Evolutionary conservation across 2,888 invertebrate genomes (phyloP).

Genomic region (Phymatocera aterrima): DNA sequence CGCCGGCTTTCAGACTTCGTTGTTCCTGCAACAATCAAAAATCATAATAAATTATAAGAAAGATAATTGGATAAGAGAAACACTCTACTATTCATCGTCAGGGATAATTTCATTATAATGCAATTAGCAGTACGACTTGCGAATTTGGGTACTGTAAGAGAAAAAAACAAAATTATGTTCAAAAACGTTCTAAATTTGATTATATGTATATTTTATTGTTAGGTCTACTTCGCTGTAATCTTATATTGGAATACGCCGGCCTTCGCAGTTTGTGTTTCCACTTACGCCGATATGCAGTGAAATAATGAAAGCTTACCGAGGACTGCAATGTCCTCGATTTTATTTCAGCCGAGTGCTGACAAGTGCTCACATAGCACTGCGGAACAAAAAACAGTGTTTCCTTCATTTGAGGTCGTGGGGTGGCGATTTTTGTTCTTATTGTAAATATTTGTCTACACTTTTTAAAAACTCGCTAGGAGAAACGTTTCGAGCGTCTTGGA

Average conservation of each 20-base stretch:
- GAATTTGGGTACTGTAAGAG: no score
- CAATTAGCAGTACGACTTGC: no score
- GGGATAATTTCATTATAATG: no score
- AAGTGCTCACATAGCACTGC: neutral
- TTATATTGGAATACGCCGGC: no score
- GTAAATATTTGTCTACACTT: neutral
- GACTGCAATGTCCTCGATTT: neutral
- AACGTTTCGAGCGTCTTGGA: no score
- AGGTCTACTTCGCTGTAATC: no score
- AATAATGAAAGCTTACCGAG: neutral
- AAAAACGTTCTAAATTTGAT: neutral
- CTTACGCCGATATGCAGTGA: neutral
- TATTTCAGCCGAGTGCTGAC: slow-evolving; percentile 2
- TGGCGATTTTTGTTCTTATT: no score
- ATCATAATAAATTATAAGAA: neutral
- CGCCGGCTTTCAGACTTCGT: slow-evolving; percentile 88
- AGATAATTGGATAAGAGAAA: neutral
- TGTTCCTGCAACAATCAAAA: slow-evolving; percentile 82
- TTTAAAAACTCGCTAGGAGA: no score
- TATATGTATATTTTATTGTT: neutral
- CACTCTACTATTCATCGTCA: no score
- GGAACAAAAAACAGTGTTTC: slow-evolving; percentile 31
- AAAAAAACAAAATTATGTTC: neutral
- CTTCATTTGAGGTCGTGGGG: slow-evolving; percentile 9
- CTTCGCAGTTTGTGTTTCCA: neutral